Percentiles rank a stretch among this genome's conserved stretches.
Conservation (phyloP, 2,797 vertebrate species). For the Scleropages formosus region DNA sequence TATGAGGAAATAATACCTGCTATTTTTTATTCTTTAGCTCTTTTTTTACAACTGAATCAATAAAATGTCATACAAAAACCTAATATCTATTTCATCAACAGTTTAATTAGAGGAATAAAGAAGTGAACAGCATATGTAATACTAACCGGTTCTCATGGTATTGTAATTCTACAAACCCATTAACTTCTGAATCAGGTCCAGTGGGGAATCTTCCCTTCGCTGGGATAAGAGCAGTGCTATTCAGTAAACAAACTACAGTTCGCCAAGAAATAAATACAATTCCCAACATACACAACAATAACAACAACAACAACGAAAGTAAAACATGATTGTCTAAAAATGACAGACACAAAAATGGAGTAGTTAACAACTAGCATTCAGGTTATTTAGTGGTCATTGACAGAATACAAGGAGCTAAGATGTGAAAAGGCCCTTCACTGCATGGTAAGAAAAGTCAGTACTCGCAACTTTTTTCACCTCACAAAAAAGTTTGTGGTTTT, state of each 20-base stretch:
- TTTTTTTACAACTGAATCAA: constrained; percentile 90
- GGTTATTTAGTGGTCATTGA: constrained; percentile 82
- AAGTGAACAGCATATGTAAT: constrained; percentile 88
- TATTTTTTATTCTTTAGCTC: constrained; percentile 65
- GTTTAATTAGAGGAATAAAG: constrained; percentile 90
- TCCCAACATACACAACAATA: constrained; percentile 85
- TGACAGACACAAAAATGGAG: constrained; percentile 86
- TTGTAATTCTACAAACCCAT: constrained; percentile 78
- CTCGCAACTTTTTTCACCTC: constrained; percentile 61
- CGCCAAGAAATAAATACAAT: constrained; percentile 99
- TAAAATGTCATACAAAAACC: constrained; percentile 90
- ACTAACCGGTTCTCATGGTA: constrained; percentile 85
- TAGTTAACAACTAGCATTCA: constrained; percentile 79
- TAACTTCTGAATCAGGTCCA: constrained; percentile 70
- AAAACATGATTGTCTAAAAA: constrained; percentile 98
- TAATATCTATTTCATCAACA: constrained; percentile 88
- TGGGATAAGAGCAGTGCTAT: constrained; percentile 93
- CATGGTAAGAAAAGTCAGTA: constrained; percentile 66
- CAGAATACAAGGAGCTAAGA: constrained; percentile 59
- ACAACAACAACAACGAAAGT: constrained; percentile 76
- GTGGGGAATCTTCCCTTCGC: constrained; percentile 63
- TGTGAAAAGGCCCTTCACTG: constrained; percentile 52
- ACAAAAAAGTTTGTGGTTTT: constrained; percentile 45
- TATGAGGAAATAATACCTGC: constrained; percentile 91
- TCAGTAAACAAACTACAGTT: constrained; percentile 96